Base-by-base conservation (phyloP, 2,888 invertebrate species). In the Netelia fuscicornis region DNA sequence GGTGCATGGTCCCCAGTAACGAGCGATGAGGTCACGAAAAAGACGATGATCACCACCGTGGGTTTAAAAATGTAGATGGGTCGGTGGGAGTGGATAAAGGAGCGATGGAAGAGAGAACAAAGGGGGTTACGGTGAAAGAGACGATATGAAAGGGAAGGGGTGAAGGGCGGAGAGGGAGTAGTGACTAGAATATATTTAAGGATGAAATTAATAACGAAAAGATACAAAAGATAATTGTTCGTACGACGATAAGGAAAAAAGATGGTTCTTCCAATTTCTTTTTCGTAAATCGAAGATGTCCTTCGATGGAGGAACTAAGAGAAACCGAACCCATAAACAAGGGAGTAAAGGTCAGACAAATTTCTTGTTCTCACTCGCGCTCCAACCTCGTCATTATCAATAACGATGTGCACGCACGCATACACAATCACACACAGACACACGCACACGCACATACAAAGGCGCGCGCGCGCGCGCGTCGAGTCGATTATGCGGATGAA, bases 1-100 rank as follows among this genome's bases (percentile, higher is more conserved):
- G 82, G 75, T 82, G 79, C 85, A 85, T 85, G 79, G 82, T 85
- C 75, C 82, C 76, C 79, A 65, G 78, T 65, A 76, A 75, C 65
- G 71, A 65, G 75, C 60, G 78, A 20, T 52, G 77, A 79, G 42
- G 77, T 37, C 13, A 52, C 54, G 54, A 68, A 74, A 67, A 68
- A 11, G 23, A 56, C 64, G 72, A 75, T 25, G 10, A 62, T 48
- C 80, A 30, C 71, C 62, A 60, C 48, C 17, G 25, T 23, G 25
- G 52, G 20, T 42, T 42, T 44, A 25, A 60, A 60, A 13, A 52
- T 30, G 25, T 37, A 17, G 58, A 56, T 37, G 54, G 13, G 17
- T 56, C 58, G 17, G 25, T 25, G 17, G 20, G 68, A 52, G 13
- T 44, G 44, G 23, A 25, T 13, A 42, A 17, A 11, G 25, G 20